Evolutionary conservation across 2,888 invertebrate genomes (phyloP).

Genomic region (Geophilus truncorum): DNA sequence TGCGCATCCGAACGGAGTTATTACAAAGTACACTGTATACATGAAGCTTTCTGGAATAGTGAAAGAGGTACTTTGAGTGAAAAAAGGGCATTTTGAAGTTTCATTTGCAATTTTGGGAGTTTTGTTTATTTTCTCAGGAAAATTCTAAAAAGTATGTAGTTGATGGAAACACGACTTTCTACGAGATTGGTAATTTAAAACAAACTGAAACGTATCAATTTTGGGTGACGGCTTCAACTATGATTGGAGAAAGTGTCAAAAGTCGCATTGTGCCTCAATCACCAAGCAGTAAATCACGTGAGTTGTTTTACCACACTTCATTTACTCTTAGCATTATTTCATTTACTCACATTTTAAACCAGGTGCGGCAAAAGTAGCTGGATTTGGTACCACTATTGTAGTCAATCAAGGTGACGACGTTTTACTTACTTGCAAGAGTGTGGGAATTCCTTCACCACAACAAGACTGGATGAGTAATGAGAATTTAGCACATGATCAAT

Average conservation of each 20-base stretch:
- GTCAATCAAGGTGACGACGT: conserved; percentile 45
- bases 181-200: background rate
- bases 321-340: no score
- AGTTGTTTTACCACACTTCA: no score
- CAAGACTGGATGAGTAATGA: conserved; percentile 44
- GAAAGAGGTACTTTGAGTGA: no score
- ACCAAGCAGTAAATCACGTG: no score
- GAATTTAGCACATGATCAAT: no score
- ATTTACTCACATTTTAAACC: no score
- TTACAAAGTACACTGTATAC: conserved; percentile 1
- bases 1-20: background rate
- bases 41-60: background rate
- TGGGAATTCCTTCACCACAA: conserved; percentile 45
- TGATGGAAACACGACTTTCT: background rate
- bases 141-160: background rate
- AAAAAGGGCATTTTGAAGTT: no score
- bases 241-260: background rate
- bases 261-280: background rate
- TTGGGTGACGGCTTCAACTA: background rate
- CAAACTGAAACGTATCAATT: background rate
- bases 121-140: no score
- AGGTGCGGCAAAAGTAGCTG: conserved; percentile 47
- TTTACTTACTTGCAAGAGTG: conserved; percentile 45
- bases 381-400: conserved; percentile 43
- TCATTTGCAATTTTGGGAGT: no score